These are phyloP conservation scores for Vombatus ursinus DNA, from an alignment of 2,113 vertebrate species.

Conservation along the genomic window DNA sequence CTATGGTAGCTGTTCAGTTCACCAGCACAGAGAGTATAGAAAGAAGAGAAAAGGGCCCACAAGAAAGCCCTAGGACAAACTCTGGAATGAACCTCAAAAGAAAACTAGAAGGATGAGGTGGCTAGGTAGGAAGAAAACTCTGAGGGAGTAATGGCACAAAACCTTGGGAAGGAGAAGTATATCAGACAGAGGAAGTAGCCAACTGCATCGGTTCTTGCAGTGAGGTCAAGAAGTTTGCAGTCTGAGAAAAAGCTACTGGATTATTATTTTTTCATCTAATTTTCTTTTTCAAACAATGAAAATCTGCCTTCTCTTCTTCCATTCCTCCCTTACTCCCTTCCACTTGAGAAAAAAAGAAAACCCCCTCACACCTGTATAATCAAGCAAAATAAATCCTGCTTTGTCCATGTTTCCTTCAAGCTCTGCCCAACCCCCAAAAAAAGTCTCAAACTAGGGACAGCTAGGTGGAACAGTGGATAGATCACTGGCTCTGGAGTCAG, in stretches of 20 bases:
- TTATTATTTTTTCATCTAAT: too few species aligned
- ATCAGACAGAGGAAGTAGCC: not conserved
- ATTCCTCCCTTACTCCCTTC: not conserved
- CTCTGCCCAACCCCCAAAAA: not conserved
- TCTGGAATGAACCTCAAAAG: not conserved
- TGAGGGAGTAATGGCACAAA: not conserved
- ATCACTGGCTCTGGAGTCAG: too few species aligned
- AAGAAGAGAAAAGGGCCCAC: not conserved
- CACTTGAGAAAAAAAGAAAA: not conserved
- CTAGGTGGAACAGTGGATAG: too few species aligned
- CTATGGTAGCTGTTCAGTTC: not conserved
- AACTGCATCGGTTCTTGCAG: not conserved
- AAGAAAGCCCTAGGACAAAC: not conserved
- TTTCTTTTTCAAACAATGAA: not conserved
- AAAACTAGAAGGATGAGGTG: not conserved
- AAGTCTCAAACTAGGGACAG: too few species aligned
- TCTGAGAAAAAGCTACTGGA: too few species aligned
- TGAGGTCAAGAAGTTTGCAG: not conserved
- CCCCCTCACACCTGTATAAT: not conserved
- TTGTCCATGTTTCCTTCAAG: not conserved
- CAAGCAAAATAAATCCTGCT: not conserved
- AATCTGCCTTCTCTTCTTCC: not conserved
- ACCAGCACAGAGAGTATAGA: not conserved
- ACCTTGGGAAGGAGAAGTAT: not conserved
- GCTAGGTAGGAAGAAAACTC: not conserved